A percentile compares a stretch with the other conserved stretches of the same genome.
These are phyloP conservation scores for Leptinotarsa haldemani DNA, from an alignment of 2,888 invertebrate genomes.

Conservation along the genomic window DNA sequence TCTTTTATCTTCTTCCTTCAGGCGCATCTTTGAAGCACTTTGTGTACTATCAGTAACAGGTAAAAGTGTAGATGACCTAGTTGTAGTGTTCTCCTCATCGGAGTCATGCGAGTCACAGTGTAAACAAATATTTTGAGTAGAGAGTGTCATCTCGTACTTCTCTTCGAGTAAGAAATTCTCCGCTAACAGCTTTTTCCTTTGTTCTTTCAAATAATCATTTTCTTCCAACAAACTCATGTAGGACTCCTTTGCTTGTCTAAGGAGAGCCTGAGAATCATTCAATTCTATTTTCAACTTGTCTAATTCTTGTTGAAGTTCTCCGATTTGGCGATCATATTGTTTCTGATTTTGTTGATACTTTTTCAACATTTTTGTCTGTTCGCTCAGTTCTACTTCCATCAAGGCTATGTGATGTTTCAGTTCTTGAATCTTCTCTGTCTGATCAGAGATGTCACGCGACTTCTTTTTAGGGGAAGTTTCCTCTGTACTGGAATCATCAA, in stretches of 20 bases:
- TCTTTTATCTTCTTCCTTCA: conserved; percentile 33
- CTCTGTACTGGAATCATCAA: not conserved
- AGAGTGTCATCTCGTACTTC: not conserved
- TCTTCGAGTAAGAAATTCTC: conserved; percentile 9
- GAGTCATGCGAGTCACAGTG: not conserved
- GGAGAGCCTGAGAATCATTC: not conserved
- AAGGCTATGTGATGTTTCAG: not conserved
- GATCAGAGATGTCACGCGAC: not conserved
- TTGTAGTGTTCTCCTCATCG: not conserved
- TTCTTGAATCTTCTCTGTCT: not conserved
- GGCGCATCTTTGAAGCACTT: conserved; percentile 4
- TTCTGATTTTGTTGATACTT: not conserved
- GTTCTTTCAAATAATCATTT: conserved; percentile 6
- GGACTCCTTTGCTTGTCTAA: not conserved
- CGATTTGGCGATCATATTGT: not conserved
- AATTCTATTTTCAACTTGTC: not conserved
- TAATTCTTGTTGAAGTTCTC: not conserved
- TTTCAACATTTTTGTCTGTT: not conserved
- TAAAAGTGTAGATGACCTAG: conserved; percentile 13
- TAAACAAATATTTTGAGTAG: not conserved
- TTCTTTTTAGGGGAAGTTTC: not conserved
- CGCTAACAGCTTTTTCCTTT: not conserved
- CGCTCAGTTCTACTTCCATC: conserved; percentile 3
- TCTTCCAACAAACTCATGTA: not conserved
- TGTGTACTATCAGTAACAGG: not conserved